Percentiles rank a stretch among this genome's conserved stretches.
These are phyloP conservation scores for Montipora capitata DNA, from an alignment of 92 coral and sea anemone genomes.

Conservation along the genomic window DNA sequence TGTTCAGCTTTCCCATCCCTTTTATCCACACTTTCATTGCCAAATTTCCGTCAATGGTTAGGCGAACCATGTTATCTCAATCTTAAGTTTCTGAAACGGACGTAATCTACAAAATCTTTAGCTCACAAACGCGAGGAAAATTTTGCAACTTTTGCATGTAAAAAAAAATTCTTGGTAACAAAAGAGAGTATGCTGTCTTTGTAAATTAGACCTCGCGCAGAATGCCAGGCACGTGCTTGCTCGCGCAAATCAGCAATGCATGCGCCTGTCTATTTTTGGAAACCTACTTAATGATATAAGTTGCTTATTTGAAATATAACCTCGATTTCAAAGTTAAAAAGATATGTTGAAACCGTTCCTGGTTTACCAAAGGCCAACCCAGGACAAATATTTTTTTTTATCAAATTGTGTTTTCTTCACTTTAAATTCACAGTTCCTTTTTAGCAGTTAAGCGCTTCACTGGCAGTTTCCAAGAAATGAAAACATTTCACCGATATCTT, in stretches of 20 bases:
- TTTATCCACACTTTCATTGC: background rate
- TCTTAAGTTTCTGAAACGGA: conserved; percentile 42
- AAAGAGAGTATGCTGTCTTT: too few relatives aligned
- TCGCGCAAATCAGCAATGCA: background rate
- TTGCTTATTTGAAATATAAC: background rate
- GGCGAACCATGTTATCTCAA: background rate
- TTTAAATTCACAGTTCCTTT: too few relatives aligned
- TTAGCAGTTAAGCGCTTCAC: too few relatives aligned
- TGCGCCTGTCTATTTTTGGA: conserved; percentile 8
- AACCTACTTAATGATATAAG: background rate
- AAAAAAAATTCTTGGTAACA: background rate
- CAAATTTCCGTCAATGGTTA: conserved; percentile 34
- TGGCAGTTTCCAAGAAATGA: background rate
- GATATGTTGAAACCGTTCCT: background rate
- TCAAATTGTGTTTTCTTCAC: background rate
- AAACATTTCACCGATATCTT: background rate
- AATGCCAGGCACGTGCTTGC: conserved; percentile 14
- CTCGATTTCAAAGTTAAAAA: background rate
- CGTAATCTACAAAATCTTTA: background rate
- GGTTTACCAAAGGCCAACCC: background rate
- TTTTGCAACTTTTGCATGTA: background rate
- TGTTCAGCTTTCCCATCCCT: background rate
- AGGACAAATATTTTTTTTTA: background rate
- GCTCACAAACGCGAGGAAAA: background rate
- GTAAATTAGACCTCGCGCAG: too few relatives aligned